A percentile compares a stretch with the other conserved stretches of the same genome.
Conservation (phyloP, 2,113 vertebrate genomes). For the Regulus satrapa region DNA sequence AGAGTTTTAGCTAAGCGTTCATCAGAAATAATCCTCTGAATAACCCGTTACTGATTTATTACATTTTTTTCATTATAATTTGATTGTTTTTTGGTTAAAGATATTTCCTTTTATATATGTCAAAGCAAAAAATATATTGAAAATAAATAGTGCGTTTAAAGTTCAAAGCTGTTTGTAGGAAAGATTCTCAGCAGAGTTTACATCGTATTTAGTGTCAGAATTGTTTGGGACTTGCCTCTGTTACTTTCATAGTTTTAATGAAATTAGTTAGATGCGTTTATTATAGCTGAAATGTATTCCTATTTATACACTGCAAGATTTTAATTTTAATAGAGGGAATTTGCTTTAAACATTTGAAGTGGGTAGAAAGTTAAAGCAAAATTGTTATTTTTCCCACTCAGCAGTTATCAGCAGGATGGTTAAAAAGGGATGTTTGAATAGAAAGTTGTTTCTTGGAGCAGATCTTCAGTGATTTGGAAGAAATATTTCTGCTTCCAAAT, state of each 20-base stretch:
- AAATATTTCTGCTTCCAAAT: slow-evolving; percentile 1
- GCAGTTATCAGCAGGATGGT: not conserved
- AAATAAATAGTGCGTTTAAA: not conserved
- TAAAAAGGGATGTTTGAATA: not conserved
- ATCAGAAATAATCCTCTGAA: not conserved
- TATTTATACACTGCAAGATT: not conserved
- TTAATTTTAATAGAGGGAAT: not conserved
- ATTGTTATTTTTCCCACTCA: not conserved
- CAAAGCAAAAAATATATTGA: not conserved
- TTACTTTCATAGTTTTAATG: not conserved
- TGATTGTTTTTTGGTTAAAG: not conserved
- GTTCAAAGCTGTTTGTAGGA: not conserved
- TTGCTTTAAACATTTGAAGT: not conserved
- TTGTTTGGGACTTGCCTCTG: not conserved
- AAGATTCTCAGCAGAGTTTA: not conserved
- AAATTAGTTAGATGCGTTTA: not conserved
- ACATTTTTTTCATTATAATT: not conserved
- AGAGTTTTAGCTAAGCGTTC: not conserved
- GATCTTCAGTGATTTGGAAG: not conserved
- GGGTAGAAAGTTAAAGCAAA: not conserved
- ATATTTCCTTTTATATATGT: not conserved
- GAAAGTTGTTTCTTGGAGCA: not conserved
- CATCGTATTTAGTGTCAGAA: not conserved
- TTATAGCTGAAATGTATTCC: not conserved
- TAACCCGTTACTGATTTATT: not conserved